Conservation (phyloP, 2,888 invertebrate genomes). For the Thecocarcelia acutangulata region DNA sequence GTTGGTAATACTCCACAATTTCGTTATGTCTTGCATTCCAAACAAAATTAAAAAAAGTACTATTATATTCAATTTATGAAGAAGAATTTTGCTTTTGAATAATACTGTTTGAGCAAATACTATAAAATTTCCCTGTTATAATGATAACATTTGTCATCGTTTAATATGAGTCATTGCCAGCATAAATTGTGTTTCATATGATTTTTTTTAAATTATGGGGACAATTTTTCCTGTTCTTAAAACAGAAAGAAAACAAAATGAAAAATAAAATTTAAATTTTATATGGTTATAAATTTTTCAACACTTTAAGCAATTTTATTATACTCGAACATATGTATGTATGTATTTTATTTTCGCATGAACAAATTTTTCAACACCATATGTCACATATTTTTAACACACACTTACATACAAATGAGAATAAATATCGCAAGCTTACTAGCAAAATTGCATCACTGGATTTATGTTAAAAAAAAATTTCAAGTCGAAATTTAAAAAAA, state of each 20-base stretch:
- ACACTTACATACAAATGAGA: neutral
- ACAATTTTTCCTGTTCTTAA: constrained; percentile 17
- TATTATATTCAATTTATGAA: no score
- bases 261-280: constrained; percentile 48
- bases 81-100: neutral
- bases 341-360: constrained; percentile 22
- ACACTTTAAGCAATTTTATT: constrained; percentile 57
- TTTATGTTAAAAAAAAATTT: no score
- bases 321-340: no score
- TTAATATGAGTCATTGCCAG: constrained; percentile 30
- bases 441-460: no score
- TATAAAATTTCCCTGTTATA: neutral
- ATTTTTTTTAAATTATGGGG: constrained; percentile 17
- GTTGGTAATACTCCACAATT: constrained; percentile 33
- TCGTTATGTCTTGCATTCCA: neutral
- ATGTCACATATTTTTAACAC: constrained; percentile 47
- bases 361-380: constrained; percentile 54
- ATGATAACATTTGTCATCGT: neutral
- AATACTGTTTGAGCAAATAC: constrained; percentile 2
- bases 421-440: no score
- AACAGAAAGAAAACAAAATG: neutral
- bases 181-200: constrained; percentile 9
- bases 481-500: no score
- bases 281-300: constrained; percentile 58
- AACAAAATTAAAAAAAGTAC: no score